These are phyloP conservation scores for Dolichoris vasculosae DNA, from an alignment of 1,140 invertebrate genomes.

Conservation along the genomic window DNA sequence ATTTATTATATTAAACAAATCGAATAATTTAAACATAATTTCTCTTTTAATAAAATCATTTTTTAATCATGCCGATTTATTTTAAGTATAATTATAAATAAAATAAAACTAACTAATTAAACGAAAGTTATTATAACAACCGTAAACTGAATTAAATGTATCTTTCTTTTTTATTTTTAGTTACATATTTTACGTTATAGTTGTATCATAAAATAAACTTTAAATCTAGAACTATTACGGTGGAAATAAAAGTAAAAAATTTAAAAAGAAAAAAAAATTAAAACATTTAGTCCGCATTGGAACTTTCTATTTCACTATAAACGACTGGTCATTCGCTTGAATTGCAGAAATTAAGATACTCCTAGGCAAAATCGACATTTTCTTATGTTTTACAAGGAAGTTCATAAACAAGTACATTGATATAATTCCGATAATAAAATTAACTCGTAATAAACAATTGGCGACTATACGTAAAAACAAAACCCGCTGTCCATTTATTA, in stretches of 20 bases:
- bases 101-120: not conserved
- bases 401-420: conserved; percentile 3
- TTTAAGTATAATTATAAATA: not conserved
- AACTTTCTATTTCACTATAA: not conserved
- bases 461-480: not conserved
- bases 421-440: conserved; percentile 23
- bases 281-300: not conserved
- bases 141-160: too few relatives aligned
- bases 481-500: conserved; percentile 8
- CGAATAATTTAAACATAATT: not conserved
- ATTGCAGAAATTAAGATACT: not conserved
- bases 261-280: not conserved
- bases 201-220: too few relatives aligned
- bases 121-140: not conserved
- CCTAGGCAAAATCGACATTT: not conserved
- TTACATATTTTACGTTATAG: too few relatives aligned
- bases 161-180: too few relatives aligned
- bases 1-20: too few relatives aligned
- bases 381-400: not conserved
- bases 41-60: not conserved
- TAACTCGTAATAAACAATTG: conserved; percentile 35
- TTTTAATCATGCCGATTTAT: not conserved
- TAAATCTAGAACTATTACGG: not conserved
- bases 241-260: not conserved
- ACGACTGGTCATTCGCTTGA: not conserved